Conservation (phyloP, 1,140 invertebrate genomes). For the Zaprionus inermis region DNA sequence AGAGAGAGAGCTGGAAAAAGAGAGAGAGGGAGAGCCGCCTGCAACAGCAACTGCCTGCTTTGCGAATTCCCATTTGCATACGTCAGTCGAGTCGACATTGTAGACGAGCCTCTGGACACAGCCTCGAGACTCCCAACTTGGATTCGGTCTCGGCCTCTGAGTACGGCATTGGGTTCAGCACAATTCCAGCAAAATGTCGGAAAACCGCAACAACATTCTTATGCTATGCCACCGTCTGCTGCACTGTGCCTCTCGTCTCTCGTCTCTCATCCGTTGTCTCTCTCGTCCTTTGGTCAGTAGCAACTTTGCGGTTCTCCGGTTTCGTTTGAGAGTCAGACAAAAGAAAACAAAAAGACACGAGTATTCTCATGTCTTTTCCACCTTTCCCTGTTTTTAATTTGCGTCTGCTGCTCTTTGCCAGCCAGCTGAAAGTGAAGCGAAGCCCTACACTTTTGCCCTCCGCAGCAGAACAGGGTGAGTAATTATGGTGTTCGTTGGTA, state of each 20-base stretch:
- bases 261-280: neutral
- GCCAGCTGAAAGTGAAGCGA: neutral
- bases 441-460: neutral
- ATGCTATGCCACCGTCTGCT: constrained; percentile 39
- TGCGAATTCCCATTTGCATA: constrained; percentile 19
- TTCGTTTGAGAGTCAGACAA: constrained; percentile 36
- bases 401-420: constrained; percentile 44
- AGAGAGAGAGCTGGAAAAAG: neutral
- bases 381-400: constrained; percentile 53
- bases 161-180: neutral
- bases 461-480: constrained; percentile 47
- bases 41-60: constrained; percentile 29
- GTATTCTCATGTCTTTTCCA: constrained; percentile 44
- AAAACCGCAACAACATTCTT: constrained; percentile 67
- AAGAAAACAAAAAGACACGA: constrained; percentile 5
- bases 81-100: constrained; percentile 17
- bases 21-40: neutral
- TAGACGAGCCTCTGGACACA: neutral
- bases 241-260: neutral
- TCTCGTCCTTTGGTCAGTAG: constrained; percentile 18
- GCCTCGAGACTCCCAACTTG: neutral
- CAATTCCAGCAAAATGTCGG: constrained; percentile 18
- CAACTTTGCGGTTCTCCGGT: constrained; percentile 54
- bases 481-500: constrained; percentile 52
- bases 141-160: neutral